Evolutionary conservation across 2,888 invertebrate genomes (phyloP).

Genomic region (Villa cingulata): DNA sequence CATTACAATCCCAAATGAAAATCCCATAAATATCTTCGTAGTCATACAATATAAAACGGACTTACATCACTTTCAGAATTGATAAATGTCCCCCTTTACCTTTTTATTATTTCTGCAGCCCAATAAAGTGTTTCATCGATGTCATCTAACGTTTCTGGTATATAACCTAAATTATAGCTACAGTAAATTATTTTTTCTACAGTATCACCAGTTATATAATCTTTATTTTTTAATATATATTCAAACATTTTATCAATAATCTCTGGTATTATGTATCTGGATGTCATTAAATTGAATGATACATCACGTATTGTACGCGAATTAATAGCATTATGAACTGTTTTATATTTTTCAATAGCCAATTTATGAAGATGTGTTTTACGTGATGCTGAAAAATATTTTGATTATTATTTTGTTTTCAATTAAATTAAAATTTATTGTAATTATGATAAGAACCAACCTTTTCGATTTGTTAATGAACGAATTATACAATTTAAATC

Average conservation of each 20-base stretch:
- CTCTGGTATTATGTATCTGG: slow-evolving; percentile 35
- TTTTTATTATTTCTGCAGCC: slow-evolving; percentile 34
- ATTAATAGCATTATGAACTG: slow-evolving; percentile 27
- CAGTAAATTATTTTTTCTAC: slow-evolving; percentile 39
- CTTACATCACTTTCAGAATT: too few species aligned
- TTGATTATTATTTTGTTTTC: too few species aligned
- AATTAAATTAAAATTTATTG: too few species aligned
- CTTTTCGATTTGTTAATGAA: slow-evolving; percentile 26
- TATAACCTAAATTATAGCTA: slow-evolving; percentile 40
- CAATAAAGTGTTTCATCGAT: slow-evolving; percentile 31
- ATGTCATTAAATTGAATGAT: slow-evolving; percentile 31
- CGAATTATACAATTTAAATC: slow-evolving; percentile 29
- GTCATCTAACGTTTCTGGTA: too few species aligned
- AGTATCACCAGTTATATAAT: slow-evolving; percentile 39
- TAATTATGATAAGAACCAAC: too few species aligned
- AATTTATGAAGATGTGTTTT: slow-evolving; percentile 28
- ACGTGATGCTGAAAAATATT: slow-evolving; percentile 29
- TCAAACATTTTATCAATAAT: slow-evolving; percentile 37
- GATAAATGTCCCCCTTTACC: too few species aligned
- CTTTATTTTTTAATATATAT: slow-evolving; percentile 35
- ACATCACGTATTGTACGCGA: slow-evolving; percentile 38
- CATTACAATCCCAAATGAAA: too few species aligned
- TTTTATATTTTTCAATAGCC: slow-evolving; percentile 31
- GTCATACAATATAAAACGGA: too few species aligned
- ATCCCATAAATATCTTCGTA: too few species aligned